These are phyloP conservation scores for Holothuria leucospilota DNA, from an alignment of 53 echinoderm and acorn worm species.

Conservation along the genomic window DNA sequence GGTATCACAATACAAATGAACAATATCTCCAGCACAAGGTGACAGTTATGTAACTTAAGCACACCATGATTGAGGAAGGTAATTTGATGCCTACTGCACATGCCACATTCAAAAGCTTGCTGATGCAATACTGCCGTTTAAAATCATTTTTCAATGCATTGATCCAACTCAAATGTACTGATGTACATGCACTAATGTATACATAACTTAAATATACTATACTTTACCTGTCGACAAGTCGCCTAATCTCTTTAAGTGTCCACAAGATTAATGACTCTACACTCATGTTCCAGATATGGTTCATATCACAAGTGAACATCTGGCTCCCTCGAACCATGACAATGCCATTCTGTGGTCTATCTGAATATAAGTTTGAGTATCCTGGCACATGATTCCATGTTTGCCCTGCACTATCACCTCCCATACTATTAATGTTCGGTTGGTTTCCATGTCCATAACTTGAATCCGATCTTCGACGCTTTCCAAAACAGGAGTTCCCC, in stretches of 20 bases:
- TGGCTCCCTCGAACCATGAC: slow-evolving; percentile 60
- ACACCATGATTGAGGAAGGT: too few relatives aligned
- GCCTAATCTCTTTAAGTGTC: slow-evolving; percentile 86
- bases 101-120: too few relatives aligned
- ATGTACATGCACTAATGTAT: too few relatives aligned
- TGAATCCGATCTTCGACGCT: slow-evolving; percentile 66
- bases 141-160: too few relatives aligned
- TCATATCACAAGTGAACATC: slow-evolving; percentile 48
- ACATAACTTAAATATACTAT: not conserved
- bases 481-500: slow-evolving; percentile 96
- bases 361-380: slow-evolving; percentile 11
- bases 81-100: too few relatives aligned
- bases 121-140: too few relatives aligned
- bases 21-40: too few relatives aligned
- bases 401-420: slow-evolving; percentile 23
- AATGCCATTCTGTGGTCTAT: slow-evolving; percentile 44
- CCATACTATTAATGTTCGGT: slow-evolving; percentile 46
- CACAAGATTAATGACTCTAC: slow-evolving; percentile 77
- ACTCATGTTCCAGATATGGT: slow-evolving; percentile 55
- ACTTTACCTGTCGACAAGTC: slow-evolving; percentile 94
- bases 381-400: not conserved
- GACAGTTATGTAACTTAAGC: too few relatives aligned
- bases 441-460: slow-evolving; percentile 21
- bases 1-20: too few relatives aligned
- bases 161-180: too few relatives aligned